Evolutionary conservation across 1,140 invertebrate species (phyloP), one percentile per base, ranked within the genome.

Genomic region (Pachyrhynchus sulphureomaculatus): DNA sequence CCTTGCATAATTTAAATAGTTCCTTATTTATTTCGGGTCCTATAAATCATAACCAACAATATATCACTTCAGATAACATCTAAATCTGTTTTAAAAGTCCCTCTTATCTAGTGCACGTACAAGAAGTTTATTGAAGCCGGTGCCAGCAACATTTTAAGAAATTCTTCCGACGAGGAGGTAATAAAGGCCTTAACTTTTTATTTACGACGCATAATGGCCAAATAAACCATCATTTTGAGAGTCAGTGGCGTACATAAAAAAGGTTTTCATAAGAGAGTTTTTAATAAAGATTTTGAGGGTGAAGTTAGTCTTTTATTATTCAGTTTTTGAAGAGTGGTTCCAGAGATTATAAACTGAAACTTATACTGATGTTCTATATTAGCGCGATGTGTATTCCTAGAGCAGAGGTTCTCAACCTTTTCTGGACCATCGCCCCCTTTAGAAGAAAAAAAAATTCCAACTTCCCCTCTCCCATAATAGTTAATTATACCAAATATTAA

Each of bases 71-170:
- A 26, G 55, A 58, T 58, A 58, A 58, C 42, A 58, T 58, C 42
- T 58, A 58, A 58, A 58, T 58, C 42, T 58, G 42, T 48, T 47
- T 48, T 58, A 58, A 58, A 58, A 34, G 26, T 17, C 32, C 45
- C 21, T 18, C 55, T 58, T 48, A 58, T 58, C 55, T 58, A 58
- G 55, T 58, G 44, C 55, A 48, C 42, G 55, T 29, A 39, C 55
- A 37, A 39, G 42, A 47, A 23, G 55, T 58, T 58, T 58, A 48
- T 48, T 48, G 55, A 58, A 45, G 55, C 44, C 55, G 39, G 53
- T 45, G 53, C 53, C 53, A 48, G 55, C 42, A 58, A 58, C 41
- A 33, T 52, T 56, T 48, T 58, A 47, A 58, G 55, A 58, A 39
- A 58, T 58, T 58, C 55, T 56, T 45, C 39, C 39, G 53, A 45